phyloP scores from a whole-genome alignment of 53 echinoderm and acorn worm species.

The Holothuria leucospilota region DNA sequence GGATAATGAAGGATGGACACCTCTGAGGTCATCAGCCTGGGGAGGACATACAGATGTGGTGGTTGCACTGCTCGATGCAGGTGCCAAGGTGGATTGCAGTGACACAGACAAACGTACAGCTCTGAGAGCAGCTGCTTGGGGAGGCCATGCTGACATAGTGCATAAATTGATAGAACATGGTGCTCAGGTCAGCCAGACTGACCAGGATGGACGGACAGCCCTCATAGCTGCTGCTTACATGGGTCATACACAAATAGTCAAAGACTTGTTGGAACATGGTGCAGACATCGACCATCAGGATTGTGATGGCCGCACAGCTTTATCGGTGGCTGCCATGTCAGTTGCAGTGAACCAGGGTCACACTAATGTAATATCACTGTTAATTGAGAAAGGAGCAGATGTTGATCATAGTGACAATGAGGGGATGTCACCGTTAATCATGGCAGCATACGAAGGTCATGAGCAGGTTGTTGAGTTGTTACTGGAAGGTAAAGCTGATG shows the following conservation, averaged over 20 bases:
- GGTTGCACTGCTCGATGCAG: constrained; percentile 81
- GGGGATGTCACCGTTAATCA: constrained; percentile 94
- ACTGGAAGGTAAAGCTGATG: constrained; percentile 94
- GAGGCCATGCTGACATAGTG: constrained; percentile 97
- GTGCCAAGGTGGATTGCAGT: constrained; percentile 95
- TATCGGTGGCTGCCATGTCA: constrained; percentile 97
- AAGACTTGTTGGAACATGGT: constrained; percentile 84
- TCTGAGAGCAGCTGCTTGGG: constrained; percentile 98
- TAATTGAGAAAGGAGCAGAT: constrained; percentile 82
- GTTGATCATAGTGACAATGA: constrained; percentile 97
- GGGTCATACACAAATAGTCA: constrained; percentile 92
- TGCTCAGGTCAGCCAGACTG: constrained; percentile 94
- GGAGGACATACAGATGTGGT: constrained; percentile 99
- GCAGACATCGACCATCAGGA: constrained; percentile 95
- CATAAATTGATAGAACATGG: constrained; percentile 89
- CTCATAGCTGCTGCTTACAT: constrained; percentile 99
- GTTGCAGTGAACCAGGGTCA: constrained; percentile 96
- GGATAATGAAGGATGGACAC: constrained; percentile 99
- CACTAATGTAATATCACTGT: constrained; percentile 85
- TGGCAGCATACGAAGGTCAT: constrained; percentile 97
- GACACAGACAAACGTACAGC: constrained; percentile 97
- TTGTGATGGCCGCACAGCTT: constrained; percentile 94
- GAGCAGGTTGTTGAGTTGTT: constrained; percentile 91
- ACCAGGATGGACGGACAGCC: constrained; percentile 98
- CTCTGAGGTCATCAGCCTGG: constrained; percentile 98